These are phyloP conservation scores for Palaemon carinicauda DNA, from an alignment of 1,140 invertebrate species.

Conservation along the genomic window DNA sequence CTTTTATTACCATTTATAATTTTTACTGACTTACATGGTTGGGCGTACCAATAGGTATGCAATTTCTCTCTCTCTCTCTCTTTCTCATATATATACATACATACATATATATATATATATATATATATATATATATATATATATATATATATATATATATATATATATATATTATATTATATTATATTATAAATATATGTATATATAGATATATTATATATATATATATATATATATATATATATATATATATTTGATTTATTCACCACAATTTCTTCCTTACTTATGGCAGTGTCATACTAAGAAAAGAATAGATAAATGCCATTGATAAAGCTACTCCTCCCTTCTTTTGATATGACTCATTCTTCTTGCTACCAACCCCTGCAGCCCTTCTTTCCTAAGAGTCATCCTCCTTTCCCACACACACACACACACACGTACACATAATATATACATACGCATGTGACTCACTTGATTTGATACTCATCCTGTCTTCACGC, in stretches of 20 bases:
- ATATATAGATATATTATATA: neutral
- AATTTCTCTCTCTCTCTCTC: no score
- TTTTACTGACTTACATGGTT: no score
- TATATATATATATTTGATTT: neutral
- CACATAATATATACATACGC: neutral
- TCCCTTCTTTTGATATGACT: neutral
- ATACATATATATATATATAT: neutral
- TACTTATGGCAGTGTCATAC: no score
- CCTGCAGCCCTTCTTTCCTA: neutral
- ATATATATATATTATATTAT: neutral
- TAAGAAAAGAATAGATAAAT: no score
- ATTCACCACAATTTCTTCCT: no score
- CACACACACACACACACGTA: no score
- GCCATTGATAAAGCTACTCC: no score
- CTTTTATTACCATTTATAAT: no score
- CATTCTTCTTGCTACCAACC: neutral
- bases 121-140: constrained; percentile 14
- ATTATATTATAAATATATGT: neutral
- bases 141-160: constrained; percentile 14
- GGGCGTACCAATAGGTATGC: no score
- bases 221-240: constrained; percentile 1
- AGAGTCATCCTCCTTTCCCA: neutral
- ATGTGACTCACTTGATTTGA: no score
- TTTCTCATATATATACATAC: no score
- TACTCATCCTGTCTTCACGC: no score